phyloP scores from a whole-genome alignment of 2,113 vertebrate genomes.

The Meriones unguiculatus region DNA sequence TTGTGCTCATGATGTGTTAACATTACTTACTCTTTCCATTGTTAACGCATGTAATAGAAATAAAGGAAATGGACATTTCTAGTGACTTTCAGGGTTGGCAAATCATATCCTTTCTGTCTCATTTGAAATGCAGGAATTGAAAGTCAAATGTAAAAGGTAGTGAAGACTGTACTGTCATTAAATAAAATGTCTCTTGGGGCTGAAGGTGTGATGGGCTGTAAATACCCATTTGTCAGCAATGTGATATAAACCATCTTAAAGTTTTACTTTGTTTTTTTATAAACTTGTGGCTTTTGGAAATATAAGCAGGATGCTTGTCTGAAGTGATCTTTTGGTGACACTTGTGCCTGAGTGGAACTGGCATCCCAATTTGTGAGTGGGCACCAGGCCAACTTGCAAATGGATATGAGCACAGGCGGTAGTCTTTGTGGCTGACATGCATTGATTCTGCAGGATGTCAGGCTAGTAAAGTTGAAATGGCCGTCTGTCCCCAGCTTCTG shows the following conservation, averaged over 20 bases:
- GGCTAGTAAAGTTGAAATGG: constrained; percentile 75
- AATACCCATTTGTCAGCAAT: constrained; percentile 74
- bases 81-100: constrained; percentile 54
- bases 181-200: constrained; percentile 65
- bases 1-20: constrained; percentile 19
- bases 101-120: constrained; percentile 30
- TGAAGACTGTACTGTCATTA: constrained; percentile 71
- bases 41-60: constrained; percentile 29
- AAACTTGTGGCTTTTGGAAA: constrained; percentile 63
- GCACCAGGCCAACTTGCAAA: constrained; percentile 76
- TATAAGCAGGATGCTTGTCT: constrained; percentile 59
- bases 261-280: not conserved
- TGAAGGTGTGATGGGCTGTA: constrained; percentile 57
- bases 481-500: constrained; percentile 69
- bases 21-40: constrained; percentile 64
- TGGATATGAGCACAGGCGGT: not conserved
- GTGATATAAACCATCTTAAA: constrained; percentile 59
- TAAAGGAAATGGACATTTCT: constrained; percentile 47
- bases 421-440: constrained; percentile 46
- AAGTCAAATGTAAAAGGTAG: constrained; percentile 72
- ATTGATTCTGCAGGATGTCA: constrained; percentile 69
- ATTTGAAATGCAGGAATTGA: constrained; percentile 68
- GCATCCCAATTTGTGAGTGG: constrained; percentile 72
- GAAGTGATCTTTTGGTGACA: constrained; percentile 75
- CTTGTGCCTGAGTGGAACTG: constrained; percentile 71